These are phyloP conservation scores for Stercorarius parasiticus DNA, from an alignment of 2,113 vertebrate species.

Conservation along the genomic window DNA sequence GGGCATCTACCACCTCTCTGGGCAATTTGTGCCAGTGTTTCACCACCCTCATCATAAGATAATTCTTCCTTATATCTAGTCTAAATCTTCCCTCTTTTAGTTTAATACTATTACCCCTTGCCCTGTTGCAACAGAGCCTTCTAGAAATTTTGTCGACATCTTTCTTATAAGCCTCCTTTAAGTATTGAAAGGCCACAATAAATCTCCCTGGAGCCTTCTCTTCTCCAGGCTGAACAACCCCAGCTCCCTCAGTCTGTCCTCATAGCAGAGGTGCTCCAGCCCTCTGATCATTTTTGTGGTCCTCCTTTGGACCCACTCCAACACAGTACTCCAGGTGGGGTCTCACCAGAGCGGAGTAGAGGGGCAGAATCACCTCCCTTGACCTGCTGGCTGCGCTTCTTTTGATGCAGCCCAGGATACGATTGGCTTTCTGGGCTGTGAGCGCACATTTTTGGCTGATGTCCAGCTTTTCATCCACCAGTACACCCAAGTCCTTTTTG, in stretches of 20 bases:
- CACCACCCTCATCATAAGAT: not conserved
- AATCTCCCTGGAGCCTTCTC: not conserved
- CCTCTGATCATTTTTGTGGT: not conserved
- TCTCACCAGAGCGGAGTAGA: not conserved
- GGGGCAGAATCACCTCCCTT: not conserved
- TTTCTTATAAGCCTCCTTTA: not conserved
- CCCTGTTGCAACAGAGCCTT: not conserved
- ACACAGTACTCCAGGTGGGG: not conserved
- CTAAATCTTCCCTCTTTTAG: not conserved
- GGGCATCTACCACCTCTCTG: not conserved
- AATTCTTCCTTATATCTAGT: not conserved
- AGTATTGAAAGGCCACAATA: not conserved
- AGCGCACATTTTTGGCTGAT: not conserved
- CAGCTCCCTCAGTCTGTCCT: not conserved
- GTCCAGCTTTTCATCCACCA: not conserved
- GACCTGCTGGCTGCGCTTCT: not conserved
- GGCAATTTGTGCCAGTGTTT: not conserved
- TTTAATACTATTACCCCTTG: not conserved
- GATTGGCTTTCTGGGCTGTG: not conserved
- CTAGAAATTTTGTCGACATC: not conserved
- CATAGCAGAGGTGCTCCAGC: not conserved
- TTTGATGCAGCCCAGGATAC: not conserved
- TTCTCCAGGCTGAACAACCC: not conserved
- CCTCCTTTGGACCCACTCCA: not conserved
- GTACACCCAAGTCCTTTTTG: not conserved